Evolutionary conservation across 1,140 invertebrate species (phyloP).

Genomic region (Portunus trituberculatus): DNA sequence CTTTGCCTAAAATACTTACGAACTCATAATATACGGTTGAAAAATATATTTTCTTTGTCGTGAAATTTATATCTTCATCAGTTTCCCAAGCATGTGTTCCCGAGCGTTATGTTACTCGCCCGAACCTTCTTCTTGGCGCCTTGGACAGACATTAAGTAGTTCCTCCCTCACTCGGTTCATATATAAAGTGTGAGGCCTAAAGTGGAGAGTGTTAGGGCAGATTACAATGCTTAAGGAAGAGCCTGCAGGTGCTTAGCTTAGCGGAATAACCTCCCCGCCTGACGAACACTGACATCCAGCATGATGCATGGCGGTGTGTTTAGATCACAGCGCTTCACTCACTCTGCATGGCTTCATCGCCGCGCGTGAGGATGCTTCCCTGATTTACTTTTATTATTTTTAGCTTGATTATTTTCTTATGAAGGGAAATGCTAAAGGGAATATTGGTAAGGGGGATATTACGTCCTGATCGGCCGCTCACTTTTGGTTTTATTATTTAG

Average conservation of each 20-base stretch:
- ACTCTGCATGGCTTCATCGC: not conserved
- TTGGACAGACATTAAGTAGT: not conserved
- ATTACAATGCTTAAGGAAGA: slow-evolving; percentile 2
- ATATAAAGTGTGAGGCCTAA: slow-evolving; percentile 22
- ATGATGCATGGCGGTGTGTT: not conserved
- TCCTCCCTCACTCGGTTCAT: not conserved
- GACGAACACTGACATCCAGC: not conserved
- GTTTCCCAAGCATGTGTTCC: slow-evolving; percentile 18
- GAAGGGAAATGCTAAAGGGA: too few relatives aligned
- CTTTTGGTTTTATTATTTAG: not conserved
- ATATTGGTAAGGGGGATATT: too few relatives aligned
- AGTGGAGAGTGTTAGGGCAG: not conserved
- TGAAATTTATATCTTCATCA: slow-evolving; percentile 24
- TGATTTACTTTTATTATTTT: slow-evolving; percentile 7
- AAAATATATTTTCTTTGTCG: slow-evolving; percentile 24
- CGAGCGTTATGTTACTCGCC: not conserved
- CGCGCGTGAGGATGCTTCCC: not conserved
- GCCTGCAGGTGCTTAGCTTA: not conserved
- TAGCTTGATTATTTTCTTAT: not conserved
- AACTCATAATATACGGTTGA: not conserved
- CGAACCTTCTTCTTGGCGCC: not conserved
- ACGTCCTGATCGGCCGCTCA: too few relatives aligned
- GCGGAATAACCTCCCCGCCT: not conserved
- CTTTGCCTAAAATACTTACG: slow-evolving; percentile 3
- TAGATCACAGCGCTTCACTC: not conserved